Percentiles rank a stretch among this genome's conserved stretches.
phyloP scores from a whole-genome alignment of 2,888 invertebrate genomes.

The Mylabris sibirica region DNA sequence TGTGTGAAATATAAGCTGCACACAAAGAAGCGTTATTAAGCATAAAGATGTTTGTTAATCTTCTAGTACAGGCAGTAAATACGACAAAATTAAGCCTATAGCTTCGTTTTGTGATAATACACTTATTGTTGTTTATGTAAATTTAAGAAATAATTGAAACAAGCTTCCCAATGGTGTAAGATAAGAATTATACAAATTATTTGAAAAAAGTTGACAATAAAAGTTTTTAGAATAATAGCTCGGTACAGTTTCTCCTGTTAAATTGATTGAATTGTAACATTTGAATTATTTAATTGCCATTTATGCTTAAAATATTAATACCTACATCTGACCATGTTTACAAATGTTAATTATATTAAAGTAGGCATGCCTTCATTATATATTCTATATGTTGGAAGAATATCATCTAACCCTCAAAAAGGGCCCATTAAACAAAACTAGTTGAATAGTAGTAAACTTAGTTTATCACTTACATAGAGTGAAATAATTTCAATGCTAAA shows the following conservation, averaged over 20 bases:
- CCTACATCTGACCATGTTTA: neutral
- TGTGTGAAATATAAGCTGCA: too few species aligned
- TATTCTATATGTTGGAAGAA: neutral
- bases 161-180: neutral
- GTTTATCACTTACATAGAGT: neutral
- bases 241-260: too few species aligned
- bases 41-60: too few species aligned
- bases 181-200: too few species aligned
- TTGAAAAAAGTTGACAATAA: too few species aligned
- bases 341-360: neutral
- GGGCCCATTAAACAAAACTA: neutral
- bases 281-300: too few species aligned
- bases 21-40: too few species aligned
- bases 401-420: neutral
- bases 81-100: neutral
- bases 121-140: neutral
- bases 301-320: neutral
- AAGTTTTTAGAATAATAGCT: too few species aligned
- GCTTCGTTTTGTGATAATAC: neutral
- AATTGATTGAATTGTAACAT: too few species aligned
- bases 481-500: slow-evolving; percentile 5
- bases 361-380: neutral
- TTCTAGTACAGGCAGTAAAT: neutral
- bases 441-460: neutral
- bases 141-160: neutral